Base-by-base conservation (phyloP, 2,888 invertebrate genomes). In the Charanyca ferruginea region DNA sequence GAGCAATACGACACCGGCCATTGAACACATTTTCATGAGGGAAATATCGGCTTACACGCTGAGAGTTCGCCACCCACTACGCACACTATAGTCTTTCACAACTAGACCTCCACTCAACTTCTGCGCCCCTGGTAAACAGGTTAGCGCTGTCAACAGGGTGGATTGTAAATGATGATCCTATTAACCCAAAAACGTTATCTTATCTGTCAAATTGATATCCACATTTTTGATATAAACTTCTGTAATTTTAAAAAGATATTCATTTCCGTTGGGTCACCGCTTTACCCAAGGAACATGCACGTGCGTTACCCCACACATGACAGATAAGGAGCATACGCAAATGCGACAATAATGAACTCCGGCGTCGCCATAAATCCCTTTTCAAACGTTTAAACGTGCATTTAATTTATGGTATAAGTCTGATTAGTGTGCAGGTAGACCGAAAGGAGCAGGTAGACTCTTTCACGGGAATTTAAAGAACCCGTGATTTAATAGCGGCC, bases 11-110 rank as follows among this genome's bases (percentile, higher is more conserved):
- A 95, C 91, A 94, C 94, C 94, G 86, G 81, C 91, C 90, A 93
- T 94, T 94, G 91, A 94, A 92, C 91, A 87, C 86, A 92, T 94
- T 94, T 95, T 89, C 94, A 93, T 91, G 91, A 90, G 91, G 93
- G 93, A 93, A 94, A 94, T 94, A 95, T 95, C 95, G 90, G 89
- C 87, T 95, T 94, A 94, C 95, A 89, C 85, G 83, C 78, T 63
- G 85, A 87, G 86, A 85, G 86, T 83, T 85, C 89, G 90, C 94
- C 95, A 94, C 94, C 94, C 94, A 94, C 93, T 90, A 89, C 86
- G 91, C 83, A 83, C 83, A 77, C 81, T 83, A 78, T 65, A 74
- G 68, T 79, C 84, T 84, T 85, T 85, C 77, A 80, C 79, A 85
- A 85, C 85, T 86, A 84, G 79, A 86, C 82, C 87, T 86, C 83